Percentiles rank a stretch among this genome's conserved stretches.
Evolutionary conservation across 2,888 invertebrate genomes (phyloP).

Genomic region (Heliconius charithonia): DNA sequence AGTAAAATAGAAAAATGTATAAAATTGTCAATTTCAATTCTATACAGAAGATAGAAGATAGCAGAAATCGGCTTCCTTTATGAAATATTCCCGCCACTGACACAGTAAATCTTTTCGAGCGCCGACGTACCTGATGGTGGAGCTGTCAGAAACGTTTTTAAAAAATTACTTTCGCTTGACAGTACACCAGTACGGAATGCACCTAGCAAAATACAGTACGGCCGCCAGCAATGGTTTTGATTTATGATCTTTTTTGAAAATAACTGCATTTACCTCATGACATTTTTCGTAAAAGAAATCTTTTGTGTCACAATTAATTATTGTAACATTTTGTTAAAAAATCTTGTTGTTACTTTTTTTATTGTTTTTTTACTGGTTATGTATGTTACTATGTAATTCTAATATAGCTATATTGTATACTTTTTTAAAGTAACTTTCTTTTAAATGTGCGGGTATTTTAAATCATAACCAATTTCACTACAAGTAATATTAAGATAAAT

Average conservation of each 20-base stretch:
- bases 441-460: too few relatives aligned
- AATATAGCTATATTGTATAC: too few relatives aligned
- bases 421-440: too few relatives aligned
- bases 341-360: background rate
- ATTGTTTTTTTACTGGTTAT: background rate
- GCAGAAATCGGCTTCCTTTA: slow-evolving; percentile 25
- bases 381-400: background rate
- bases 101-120: slow-evolving; percentile 67
- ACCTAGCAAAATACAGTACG: slow-evolving; percentile 61
- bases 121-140: slow-evolving; percentile 54
- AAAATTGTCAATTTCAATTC: background rate
- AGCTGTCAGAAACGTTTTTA: slow-evolving; percentile 70
- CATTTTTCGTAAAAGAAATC: background rate
- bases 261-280: slow-evolving; percentile 12
- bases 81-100: slow-evolving; percentile 57
- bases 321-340: background rate
- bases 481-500: too few relatives aligned
- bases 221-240: slow-evolving; percentile 39
- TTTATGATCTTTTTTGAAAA: slow-evolving; percentile 37
- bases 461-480: too few relatives aligned
- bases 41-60: slow-evolving; percentile 22
- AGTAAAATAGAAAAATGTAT: background rate
- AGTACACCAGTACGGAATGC: slow-evolving; percentile 56
- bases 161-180: slow-evolving; percentile 73
- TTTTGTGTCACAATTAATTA: background rate